These are phyloP conservation scores for Cosmorhoe ocellata DNA, from an alignment of 2,888 invertebrate species.

Conservation along the genomic window DNA sequence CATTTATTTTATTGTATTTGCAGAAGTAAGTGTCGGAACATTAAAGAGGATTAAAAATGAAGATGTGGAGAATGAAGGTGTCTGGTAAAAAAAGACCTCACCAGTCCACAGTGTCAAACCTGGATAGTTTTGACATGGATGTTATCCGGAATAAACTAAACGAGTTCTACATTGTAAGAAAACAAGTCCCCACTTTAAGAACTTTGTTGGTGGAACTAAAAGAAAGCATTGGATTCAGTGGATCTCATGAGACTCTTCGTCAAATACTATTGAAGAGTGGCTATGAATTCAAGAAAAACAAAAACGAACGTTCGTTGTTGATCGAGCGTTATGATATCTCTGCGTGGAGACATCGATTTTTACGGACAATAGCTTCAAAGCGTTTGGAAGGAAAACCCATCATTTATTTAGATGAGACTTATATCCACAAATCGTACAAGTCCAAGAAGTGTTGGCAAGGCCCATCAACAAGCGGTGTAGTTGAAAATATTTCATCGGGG, in stretches of 20 bases:
- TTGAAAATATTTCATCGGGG: conserved; percentile 31
- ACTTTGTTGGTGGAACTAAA: conserved; percentile 22
- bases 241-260: conserved; percentile 25
- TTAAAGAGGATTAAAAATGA: conserved; percentile 23
- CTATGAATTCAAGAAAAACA: conserved; percentile 31
- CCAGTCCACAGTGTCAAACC: conserved; percentile 17
- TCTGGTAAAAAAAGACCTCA: conserved; percentile 22
- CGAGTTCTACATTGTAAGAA: conserved; percentile 13
- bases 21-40: conserved; percentile 20
- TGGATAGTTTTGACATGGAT: conserved; percentile 18
- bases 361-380: conserved; percentile 18
- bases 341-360: conserved; percentile 34
- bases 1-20: conserved; percentile 14
- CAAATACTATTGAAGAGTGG: conserved; percentile 21
- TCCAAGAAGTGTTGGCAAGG: conserved; percentile 36
- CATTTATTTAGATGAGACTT: conserved; percentile 2
- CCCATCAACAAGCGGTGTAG: conserved; percentile 28
- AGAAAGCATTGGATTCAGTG: conserved; percentile 21
- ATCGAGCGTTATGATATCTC: conserved; percentile 34
- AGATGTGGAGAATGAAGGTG: conserved; percentile 18
- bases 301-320: conserved; percentile 35
- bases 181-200: conserved; percentile 14
- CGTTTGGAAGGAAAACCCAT: conserved; percentile 8
- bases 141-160: conserved; percentile 18
- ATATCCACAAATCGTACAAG: conserved; percentile 21